Percentiles rank a stretch among this genome's conserved stretches.
Evolutionary conservation across 2,888 invertebrate genomes (phyloP).

Genomic region (Muschampia plurimacula): DNA sequence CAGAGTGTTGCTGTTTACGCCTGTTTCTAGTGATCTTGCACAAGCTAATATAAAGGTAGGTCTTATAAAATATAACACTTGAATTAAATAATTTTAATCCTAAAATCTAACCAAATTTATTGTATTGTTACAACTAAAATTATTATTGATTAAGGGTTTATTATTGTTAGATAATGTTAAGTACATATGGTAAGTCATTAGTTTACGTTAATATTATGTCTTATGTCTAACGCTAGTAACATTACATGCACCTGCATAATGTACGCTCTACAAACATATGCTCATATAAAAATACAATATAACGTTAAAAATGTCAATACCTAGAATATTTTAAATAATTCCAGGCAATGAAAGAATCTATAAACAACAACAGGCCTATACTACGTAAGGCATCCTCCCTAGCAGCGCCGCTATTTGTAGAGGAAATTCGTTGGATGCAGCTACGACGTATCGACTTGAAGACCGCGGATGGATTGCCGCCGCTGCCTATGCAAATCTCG

Average conservation of each 20-base stretch:
- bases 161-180: too few species aligned
- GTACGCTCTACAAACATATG: too few species aligned
- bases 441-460: constrained; percentile 94
- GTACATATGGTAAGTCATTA: too few species aligned
- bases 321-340: background rate
- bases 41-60: constrained; percentile 94
- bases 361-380: constrained; percentile 93
- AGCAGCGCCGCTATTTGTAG: constrained; percentile 94
- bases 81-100: background rate
- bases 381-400: constrained; percentile 96
- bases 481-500: constrained; percentile 98
- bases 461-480: constrained; percentile 98
- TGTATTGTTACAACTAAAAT: too few species aligned
- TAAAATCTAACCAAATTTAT: background rate
- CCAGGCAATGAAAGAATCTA: constrained; percentile 93
- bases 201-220: too few species aligned
- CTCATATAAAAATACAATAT: too few species aligned
- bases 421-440: constrained; percentile 99
- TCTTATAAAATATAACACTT: background rate
- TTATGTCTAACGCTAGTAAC: too few species aligned
- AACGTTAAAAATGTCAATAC: background rate
- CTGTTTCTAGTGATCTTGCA: constrained; percentile 97
- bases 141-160: too few species aligned
- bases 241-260: too few species aligned
- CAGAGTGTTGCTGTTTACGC: constrained; percentile 96